These are phyloP conservation scores for Coluber constrictor DNA, from an alignment of 2,797 vertebrate species.

Conservation along the genomic window DNA sequence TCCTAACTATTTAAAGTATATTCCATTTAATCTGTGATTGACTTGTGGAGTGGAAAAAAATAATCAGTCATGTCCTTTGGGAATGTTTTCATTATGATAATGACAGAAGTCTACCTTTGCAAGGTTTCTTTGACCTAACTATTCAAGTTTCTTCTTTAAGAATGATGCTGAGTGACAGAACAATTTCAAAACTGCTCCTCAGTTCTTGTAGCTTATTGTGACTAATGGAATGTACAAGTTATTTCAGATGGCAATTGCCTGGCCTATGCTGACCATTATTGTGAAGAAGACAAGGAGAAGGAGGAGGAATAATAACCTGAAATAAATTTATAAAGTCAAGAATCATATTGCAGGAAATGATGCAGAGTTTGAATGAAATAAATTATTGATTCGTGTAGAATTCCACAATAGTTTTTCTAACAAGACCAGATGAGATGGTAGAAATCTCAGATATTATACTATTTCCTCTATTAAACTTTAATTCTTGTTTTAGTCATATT, in stretches of 20 bases:
- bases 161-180: neutral
- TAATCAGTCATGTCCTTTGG: neutral
- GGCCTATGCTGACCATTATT: neutral
- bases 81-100: neutral
- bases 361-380: neutral
- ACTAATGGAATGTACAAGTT: neutral
- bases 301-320: neutral
- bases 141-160: neutral
- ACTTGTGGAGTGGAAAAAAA: neutral
- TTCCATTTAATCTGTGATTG: neutral
- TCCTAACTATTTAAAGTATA: neutral
- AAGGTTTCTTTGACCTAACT: neutral
- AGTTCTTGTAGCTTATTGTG: neutral
- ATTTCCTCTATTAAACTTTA: neutral
- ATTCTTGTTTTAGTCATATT: neutral
- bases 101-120: neutral
- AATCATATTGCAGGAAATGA: constrained; percentile 2
- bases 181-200: neutral
- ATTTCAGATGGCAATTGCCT: neutral
- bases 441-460: neutral
- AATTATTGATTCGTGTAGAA: neutral
- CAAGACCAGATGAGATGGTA: neutral
- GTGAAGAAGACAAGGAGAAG: neutral
- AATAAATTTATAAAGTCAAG: neutral
- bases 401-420: neutral